These are phyloP conservation scores for Acronicta aceris DNA, from an alignment of 2,888 invertebrate genomes.

Conservation along the genomic window DNA sequence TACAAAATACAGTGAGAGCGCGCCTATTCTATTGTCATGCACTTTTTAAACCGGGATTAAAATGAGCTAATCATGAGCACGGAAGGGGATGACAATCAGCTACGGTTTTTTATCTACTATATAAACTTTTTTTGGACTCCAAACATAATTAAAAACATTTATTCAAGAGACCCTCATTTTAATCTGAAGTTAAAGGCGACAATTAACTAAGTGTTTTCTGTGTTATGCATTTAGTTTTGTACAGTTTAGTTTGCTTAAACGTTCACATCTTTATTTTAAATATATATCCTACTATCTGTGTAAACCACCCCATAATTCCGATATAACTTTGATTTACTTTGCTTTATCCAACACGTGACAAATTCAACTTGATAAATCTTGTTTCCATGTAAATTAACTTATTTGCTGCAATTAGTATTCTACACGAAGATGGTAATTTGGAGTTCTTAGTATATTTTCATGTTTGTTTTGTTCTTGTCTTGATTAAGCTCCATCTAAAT, in stretches of 20 bases:
- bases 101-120: constrained; percentile 54
- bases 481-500: constrained; percentile 8
- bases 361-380: constrained; percentile 33
- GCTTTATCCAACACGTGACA: constrained; percentile 31
- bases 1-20: constrained; percentile 73
- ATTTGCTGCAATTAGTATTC: constrained; percentile 47
- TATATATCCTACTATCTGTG: constrained; percentile 12
- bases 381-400: constrained; percentile 42
- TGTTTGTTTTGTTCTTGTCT: constrained; percentile 32
- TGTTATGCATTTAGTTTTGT: constrained; percentile 33
- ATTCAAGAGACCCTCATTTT: constrained; percentile 44
- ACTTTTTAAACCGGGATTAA: constrained; percentile 85
- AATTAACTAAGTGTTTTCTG: constrained; percentile 53
- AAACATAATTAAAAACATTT: constrained; percentile 61
- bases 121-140: constrained; percentile 45
- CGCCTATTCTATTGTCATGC: constrained; percentile 79
- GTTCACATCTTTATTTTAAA: constrained; percentile 33
- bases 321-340: constrained; percentile 39
- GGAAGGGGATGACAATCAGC: constrained; percentile 63
- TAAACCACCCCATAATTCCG: background rate
- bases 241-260: constrained; percentile 32
- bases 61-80: constrained; percentile 80
- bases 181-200: constrained; percentile 35
- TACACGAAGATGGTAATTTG: constrained; percentile 32
- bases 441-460: constrained; percentile 29